Percentiles rank a stretch among this genome's conserved stretches.
Evolutionary conservation across 1,140 invertebrate species (phyloP).

Genomic region (Neodiprion virginianus): DNA sequence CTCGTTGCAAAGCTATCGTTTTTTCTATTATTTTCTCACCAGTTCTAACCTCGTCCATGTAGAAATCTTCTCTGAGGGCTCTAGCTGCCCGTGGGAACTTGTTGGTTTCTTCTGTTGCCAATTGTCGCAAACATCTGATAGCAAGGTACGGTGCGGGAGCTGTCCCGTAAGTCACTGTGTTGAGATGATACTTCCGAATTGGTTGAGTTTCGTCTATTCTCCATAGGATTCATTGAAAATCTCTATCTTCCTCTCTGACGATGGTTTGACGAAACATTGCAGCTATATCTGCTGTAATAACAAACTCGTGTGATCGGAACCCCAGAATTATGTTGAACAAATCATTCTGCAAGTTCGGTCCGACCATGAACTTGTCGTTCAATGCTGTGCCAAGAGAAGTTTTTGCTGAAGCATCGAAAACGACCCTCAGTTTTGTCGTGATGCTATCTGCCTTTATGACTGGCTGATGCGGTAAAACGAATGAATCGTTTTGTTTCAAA

Average conservation of each 20-base stretch:
- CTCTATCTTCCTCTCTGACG: slow-evolving; percentile 23
- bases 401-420: neutral
- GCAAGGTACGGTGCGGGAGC: slow-evolving; percentile 29
- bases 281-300: slow-evolving; percentile 38
- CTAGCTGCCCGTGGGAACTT: slow-evolving; percentile 3
- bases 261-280: slow-evolving; percentile 40
- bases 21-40: too few relatives aligned
- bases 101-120: slow-evolving; percentile 23
- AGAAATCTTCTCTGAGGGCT: neutral
- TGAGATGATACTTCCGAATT: slow-evolving; percentile 5
- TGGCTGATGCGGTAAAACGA: slow-evolving; percentile 38
- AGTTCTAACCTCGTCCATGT: neutral
- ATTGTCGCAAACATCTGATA: slow-evolving; percentile 30
- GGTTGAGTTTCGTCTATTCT: neutral
- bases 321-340: slow-evolving; percentile 35
- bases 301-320: slow-evolving; percentile 38
- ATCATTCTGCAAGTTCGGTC: slow-evolving; percentile 44
- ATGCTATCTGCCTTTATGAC: slow-evolving; percentile 31
- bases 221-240: neutral
- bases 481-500: neutral
- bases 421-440: slow-evolving; percentile 34
- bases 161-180: slow-evolving; percentile 29
- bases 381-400: slow-evolving; percentile 30
- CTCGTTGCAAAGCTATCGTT: slow-evolving; percentile 11
- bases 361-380: slow-evolving; percentile 33